Percentiles rank a stretch among this genome's conserved stretches.
Conservation (phyloP, 2,113 vertebrate species). For the Corythoichthys intestinalis region DNA sequence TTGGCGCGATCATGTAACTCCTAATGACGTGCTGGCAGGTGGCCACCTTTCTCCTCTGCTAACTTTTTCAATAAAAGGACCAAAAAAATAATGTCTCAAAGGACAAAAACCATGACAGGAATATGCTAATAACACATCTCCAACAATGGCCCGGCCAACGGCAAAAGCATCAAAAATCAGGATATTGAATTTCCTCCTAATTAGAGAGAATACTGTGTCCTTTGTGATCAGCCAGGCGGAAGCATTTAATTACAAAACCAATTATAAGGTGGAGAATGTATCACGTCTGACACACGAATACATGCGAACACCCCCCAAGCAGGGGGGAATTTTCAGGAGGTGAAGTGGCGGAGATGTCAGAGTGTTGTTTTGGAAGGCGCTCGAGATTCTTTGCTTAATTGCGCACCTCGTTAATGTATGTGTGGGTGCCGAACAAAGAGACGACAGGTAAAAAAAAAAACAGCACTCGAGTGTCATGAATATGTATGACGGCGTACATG, state of each 20-base stretch:
- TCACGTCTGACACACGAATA: constrained; percentile 60
- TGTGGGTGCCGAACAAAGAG: constrained; percentile 9
- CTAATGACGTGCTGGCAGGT: constrained; percentile 25
- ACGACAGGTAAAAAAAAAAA: constrained; percentile 6
- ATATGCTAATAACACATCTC: constrained; percentile 28
- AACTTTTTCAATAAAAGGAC: constrained; percentile 10
- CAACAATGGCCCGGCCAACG: constrained; percentile 45
- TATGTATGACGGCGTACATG: constrained; percentile 18
- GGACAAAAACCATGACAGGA: constrained; percentile 28
- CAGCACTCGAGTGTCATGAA: constrained; percentile 17
- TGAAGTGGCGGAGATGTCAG: constrained; percentile 23
- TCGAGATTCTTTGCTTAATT: constrained; percentile 7
- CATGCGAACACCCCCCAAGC: constrained; percentile 34
- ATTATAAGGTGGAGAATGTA: constrained; percentile 71
- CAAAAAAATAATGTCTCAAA: background rate
- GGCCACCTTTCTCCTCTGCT: constrained; percentile 26
- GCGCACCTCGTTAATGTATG: constrained; percentile 5
- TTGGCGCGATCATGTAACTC: constrained; percentile 20
- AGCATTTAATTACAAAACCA: constrained; percentile 81
- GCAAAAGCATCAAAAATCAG: constrained; percentile 31
- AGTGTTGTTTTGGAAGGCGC: constrained; percentile 11
- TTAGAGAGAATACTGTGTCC: constrained; percentile 64
- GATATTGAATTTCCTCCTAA: constrained; percentile 65
- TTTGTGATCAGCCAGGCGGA: constrained; percentile 69
- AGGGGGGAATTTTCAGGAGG: constrained; percentile 50